Conservation (phyloP, 2,797 vertebrate species). For the Lutjanus campechanus region DNA sequence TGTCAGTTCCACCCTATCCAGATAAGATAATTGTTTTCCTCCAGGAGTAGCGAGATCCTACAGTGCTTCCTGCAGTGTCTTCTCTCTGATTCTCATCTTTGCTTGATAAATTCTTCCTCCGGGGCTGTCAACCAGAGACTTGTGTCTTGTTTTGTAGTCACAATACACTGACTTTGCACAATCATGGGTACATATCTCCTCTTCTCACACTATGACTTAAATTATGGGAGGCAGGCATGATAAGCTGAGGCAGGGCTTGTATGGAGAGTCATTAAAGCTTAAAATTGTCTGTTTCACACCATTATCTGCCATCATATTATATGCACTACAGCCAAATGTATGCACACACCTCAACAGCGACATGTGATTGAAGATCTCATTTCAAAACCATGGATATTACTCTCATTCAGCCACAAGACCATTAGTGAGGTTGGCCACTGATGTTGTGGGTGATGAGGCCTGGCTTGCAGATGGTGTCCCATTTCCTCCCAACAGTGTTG, state of each 20-base stretch:
- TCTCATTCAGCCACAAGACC: not conserved
- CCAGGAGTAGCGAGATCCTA: conserved; percentile 11
- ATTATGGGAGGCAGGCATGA: not conserved
- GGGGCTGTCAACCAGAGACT: not conserved
- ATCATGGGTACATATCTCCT: conserved; percentile 2
- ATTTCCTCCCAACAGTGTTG: not conserved
- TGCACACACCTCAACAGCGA: not conserved
- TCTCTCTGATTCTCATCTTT: conserved; percentile 22
- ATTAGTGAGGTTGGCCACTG: too few species aligned
- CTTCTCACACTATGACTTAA: not conserved
- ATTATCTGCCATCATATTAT: not conserved
- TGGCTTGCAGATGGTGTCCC: not conserved
- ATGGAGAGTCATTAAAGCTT: conserved; percentile 1
- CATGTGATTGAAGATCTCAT: not conserved
- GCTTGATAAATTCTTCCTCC: conserved; percentile 13
- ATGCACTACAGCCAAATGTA: not conserved
- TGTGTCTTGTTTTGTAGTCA: conserved; percentile 5
- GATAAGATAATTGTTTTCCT: conserved; percentile 29
- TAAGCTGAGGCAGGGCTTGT: not conserved
- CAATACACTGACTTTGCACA: conserved; percentile 2
- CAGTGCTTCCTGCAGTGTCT: conserved; percentile 11
- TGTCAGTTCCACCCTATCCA: conserved; percentile 4
- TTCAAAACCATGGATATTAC: not conserved
- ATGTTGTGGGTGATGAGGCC: not conserved
- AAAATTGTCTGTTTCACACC: not conserved